Evolutionary conservation across 2,888 invertebrate species (phyloP).

Genomic region (Bimastos eiseni): DNA sequence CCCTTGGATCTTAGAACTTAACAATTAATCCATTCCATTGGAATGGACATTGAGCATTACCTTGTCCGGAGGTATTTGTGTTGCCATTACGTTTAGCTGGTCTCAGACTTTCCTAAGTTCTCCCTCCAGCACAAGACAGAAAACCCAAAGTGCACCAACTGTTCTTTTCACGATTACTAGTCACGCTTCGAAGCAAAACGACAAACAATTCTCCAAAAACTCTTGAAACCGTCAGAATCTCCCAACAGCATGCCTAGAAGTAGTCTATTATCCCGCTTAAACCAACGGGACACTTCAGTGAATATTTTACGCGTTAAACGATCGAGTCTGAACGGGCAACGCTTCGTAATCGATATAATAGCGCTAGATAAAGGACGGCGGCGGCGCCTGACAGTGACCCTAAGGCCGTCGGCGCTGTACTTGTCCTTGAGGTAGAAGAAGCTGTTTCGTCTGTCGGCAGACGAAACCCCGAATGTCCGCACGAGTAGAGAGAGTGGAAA

Average conservation of each 20-base stretch:
- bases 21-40: not conserved
- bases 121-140: not conserved
- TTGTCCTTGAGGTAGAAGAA: conserved; percentile 13
- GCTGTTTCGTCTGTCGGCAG: not conserved
- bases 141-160: not conserved
- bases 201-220: not conserved
- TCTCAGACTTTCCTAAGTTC: not conserved
- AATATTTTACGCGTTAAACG: not conserved
- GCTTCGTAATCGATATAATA: not conserved
- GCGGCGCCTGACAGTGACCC: conserved; percentile 3
- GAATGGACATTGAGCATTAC: not conserved
- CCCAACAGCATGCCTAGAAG: not conserved
- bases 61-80: conserved; percentile 13
- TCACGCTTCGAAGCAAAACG: not conserved
- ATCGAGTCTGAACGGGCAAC: not conserved
- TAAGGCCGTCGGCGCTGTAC: not conserved
- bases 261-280: not conserved
- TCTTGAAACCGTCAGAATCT: not conserved
- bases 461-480: not conserved
- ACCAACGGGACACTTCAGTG: not conserved
- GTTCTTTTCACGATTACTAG: not conserved
- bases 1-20: not conserved
- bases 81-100: not conserved
- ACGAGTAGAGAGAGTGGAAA: not conserved
- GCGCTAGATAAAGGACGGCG: not conserved